These are phyloP conservation scores for Psittacula cyanocephala DNA, from an alignment of 2,113 vertebrate species.

Conservation along the genomic window DNA sequence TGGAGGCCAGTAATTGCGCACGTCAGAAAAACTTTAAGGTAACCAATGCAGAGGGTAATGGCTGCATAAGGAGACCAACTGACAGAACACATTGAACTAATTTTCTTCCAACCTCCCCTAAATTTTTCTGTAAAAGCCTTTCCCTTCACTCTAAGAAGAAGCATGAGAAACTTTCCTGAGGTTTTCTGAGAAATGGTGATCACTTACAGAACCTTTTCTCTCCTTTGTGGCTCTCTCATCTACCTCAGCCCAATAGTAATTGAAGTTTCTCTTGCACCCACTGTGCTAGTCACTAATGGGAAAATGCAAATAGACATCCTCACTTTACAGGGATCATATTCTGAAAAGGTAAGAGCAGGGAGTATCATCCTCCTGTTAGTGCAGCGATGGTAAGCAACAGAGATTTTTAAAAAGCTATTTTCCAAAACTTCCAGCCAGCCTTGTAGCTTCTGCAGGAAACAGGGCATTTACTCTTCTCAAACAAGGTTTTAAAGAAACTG, in stretches of 20 bases:
- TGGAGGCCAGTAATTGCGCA: not conserved
- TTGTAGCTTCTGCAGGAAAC: not conserved
- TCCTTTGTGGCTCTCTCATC: not conserved
- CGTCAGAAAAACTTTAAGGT: not conserved
- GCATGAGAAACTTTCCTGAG: not conserved
- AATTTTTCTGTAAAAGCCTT: not conserved
- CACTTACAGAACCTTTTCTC: not conserved
- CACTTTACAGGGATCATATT: not conserved
- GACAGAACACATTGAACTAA: constrained; percentile 39
- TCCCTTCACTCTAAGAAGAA: not conserved
- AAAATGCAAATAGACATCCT: not conserved
- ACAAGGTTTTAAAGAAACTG: not conserved
- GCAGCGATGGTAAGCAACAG: accelerated
- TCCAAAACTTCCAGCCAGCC: not conserved
- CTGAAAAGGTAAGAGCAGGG: not conserved
- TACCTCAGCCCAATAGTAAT: not conserved
- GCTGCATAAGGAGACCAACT: constrained; percentile 28
- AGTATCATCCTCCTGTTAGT: not conserved
- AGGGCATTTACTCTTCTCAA: not conserved
- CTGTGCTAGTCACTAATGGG: not conserved
- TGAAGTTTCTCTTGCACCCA: not conserved
- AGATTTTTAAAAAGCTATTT: not conserved
- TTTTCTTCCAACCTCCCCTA: constrained; percentile 8
- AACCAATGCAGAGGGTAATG: not conserved
- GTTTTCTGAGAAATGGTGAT: not conserved